phyloP scores from a whole-genome alignment of 2,113 vertebrate genomes.

The Ptilonorhynchus violaceus region DNA sequence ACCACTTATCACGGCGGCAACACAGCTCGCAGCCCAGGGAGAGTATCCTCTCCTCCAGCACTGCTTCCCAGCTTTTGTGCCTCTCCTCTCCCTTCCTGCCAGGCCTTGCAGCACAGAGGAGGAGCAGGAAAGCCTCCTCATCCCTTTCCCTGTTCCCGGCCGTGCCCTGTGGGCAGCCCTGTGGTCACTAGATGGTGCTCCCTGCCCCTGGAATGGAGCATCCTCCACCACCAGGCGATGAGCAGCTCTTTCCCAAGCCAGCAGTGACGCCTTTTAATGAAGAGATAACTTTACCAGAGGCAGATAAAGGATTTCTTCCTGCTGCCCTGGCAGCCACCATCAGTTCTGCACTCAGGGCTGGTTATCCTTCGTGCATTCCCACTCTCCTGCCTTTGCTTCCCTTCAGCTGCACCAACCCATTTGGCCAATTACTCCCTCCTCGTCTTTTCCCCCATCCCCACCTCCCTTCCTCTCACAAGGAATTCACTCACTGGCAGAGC shows the following conservation, averaged over 20 bases:
- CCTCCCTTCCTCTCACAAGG: neutral
- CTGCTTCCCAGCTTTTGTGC: neutral
- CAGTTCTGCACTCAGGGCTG: neutral
- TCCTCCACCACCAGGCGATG: neutral
- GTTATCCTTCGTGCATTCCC: neutral
- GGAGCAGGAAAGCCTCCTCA: neutral
- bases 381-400: neutral
- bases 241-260: neutral
- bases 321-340: neutral
- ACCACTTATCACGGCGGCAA: neutral
- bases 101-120: neutral
- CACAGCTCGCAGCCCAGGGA: accelerated
- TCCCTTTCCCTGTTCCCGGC: neutral
- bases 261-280: neutral
- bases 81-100: neutral
- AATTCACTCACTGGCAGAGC: neutral
- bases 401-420: neutral
- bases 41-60: neutral
- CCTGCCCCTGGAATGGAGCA: conserved; percentile 20
- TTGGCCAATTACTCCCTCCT: neutral
- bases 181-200: conserved; percentile 74
- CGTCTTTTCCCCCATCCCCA: neutral
- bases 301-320: neutral
- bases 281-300: neutral
- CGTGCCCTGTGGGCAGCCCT: neutral